phyloP scores from a whole-genome alignment of 2,888 invertebrate genomes.

The Megamerina dolium region DNA sequence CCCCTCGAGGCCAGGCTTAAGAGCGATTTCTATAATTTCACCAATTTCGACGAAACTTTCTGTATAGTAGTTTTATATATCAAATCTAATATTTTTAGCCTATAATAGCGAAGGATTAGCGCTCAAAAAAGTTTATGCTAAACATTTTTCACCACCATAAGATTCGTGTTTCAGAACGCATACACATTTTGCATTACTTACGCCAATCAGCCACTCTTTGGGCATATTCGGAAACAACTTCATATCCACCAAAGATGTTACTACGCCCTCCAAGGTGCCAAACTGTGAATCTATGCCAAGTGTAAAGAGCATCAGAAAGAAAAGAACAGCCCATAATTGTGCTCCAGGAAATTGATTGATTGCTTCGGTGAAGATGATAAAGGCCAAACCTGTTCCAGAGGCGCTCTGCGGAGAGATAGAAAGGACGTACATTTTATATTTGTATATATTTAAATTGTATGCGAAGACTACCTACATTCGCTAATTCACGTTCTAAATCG shows the following conservation, averaged over 20 bases:
- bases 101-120: too few species aligned
- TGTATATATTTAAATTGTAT: background rate
- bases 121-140: too few species aligned
- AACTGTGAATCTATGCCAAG: conserved; percentile 96
- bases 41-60: too few species aligned
- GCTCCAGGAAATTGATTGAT: conserved; percentile 96
- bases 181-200: conserved; percentile 24
- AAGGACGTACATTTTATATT: background rate
- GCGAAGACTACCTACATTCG: conserved; percentile 63
- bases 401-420: conserved; percentile 65
- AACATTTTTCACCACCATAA: too few species aligned
- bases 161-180: background rate
- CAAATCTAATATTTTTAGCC: too few species aligned
- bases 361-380: conserved; percentile 96
- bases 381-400: conserved; percentile 91
- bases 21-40: too few species aligned
- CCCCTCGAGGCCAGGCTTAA: too few species aligned
- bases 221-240: conserved; percentile 86
- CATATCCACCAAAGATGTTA: conserved; percentile 92
- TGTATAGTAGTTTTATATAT: too few species aligned
- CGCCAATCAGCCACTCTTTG: conserved; percentile 81
- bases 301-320: conserved; percentile 95
- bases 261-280: conserved; percentile 91
- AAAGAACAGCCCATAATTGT: conserved; percentile 92
- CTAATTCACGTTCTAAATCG: conserved; percentile 77